These are phyloP conservation scores for Acrobasis repandana DNA, from an alignment of 2,888 invertebrate species.

Conservation along the genomic window DNA sequence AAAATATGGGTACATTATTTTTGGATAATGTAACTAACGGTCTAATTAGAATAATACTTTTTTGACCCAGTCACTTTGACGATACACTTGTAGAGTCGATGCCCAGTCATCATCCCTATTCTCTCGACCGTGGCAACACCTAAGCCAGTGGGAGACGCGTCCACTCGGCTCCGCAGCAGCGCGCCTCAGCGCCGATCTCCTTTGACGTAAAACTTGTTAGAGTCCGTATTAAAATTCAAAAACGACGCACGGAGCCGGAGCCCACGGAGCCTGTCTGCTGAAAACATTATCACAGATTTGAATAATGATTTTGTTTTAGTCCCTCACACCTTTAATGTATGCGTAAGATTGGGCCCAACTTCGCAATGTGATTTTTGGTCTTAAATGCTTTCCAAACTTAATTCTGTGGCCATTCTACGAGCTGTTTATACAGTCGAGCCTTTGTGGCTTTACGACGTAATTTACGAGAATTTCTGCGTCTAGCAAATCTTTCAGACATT, in stretches of 20 bases:
- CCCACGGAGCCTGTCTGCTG: constrained; percentile 48
- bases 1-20: too few relatives aligned
- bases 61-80: too few relatives aligned
- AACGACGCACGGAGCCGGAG: constrained; percentile 70
- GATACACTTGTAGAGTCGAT: too few relatives aligned
- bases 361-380: constrained; percentile 78
- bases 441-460: constrained; percentile 25
- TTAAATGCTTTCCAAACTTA: constrained; percentile 77
- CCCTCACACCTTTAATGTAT: constrained; percentile 74
- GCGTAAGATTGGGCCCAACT: constrained; percentile 70
- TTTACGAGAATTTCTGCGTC: constrained; percentile 1
- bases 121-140: too few relatives aligned
- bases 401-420: constrained; percentile 60
- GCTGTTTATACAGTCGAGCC: constrained; percentile 51
- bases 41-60: too few relatives aligned
- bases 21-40: too few relatives aligned
- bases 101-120: too few relatives aligned
- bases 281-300: constrained; percentile 82
- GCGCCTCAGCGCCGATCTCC: constrained; percentile 67
- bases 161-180: constrained; percentile 45
- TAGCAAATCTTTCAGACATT: neutral
- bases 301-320: constrained; percentile 81
- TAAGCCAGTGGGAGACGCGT: too few relatives aligned
- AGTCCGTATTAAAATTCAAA: constrained; percentile 82
- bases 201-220: constrained; percentile 82